These are phyloP conservation scores for Drosophila lacteicornis DNA, from an alignment of 1,140 invertebrate genomes.

Conservation along the genomic window DNA sequence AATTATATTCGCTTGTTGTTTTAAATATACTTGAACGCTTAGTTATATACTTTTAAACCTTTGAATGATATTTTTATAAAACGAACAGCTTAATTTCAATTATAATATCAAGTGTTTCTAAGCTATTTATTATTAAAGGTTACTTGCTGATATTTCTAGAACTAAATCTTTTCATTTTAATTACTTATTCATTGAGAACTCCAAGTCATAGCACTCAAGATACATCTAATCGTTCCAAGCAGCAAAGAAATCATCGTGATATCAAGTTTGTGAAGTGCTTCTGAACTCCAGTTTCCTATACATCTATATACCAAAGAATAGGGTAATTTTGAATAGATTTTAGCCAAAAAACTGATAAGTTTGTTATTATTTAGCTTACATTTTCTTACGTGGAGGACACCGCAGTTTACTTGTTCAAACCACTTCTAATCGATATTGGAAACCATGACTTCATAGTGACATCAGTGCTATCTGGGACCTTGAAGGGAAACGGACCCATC, in stretches of 20 bases:
- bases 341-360: neutral
- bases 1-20: too few species aligned
- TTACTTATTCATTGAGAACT: neutral
- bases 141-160: neutral
- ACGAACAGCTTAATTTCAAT: too few species aligned
- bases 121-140: too few species aligned
- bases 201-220: neutral
- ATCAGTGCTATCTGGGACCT: slow-evolving; percentile 33
- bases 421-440: neutral
- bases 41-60: too few species aligned
- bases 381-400: neutral
- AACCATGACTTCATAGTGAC: slow-evolving; percentile 24
- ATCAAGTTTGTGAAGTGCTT: neutral
- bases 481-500: slow-evolving; percentile 2
- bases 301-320: neutral
- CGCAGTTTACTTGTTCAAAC: neutral
- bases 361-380: neutral
- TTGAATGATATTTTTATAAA: too few species aligned
- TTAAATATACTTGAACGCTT: too few species aligned
- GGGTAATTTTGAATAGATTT: too few species aligned
- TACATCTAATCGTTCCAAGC: neutral
- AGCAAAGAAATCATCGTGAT: neutral
- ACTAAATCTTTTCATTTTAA: too few species aligned
- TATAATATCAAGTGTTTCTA: too few species aligned
- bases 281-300: neutral